Evolutionary conservation across 2,797 vertebrate species (phyloP), one percentile per base, ranked within the genome.

Genomic region (Bovichtus variegatus): DNA sequence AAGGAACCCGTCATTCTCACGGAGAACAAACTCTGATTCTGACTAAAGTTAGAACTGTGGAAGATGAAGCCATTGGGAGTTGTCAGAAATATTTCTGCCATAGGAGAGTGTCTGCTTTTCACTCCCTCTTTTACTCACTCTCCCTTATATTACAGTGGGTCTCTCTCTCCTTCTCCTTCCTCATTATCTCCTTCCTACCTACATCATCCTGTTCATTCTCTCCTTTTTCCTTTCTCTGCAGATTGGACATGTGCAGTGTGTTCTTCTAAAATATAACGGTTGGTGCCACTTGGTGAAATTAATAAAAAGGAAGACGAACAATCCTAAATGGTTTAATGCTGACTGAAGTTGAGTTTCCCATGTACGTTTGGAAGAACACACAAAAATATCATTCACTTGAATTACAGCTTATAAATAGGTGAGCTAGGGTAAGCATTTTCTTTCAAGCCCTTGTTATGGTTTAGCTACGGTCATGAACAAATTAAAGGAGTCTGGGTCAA

Each of bases 71-170:
- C 70, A 67, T 36, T 29, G 78, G 87, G 81, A 86, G 67, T 49
- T 86, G 82, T 84, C 83, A 81, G 76, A 78, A 71, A 82, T 82
- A 55, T 84, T 64, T 38, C 74, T 81, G 66, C 72, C 61, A 47
- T 34, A 54, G 50, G 6, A 72, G 36, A 46, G 43, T 41, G 49
- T 36, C 54, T 75, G 55, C 70, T 65, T 61, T 68, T 76, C 54
- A 59, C 57, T 47, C 44, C 15, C 3, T 38, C 70, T 57, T 66
- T 59, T 58, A 38, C 64, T 66, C 51, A 18, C 44, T 27, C 50
- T 75, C 23, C 21, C 29, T 72, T 27, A 19, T 57, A 34, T 47
- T 60, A 44, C 27, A 49, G 38, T 21, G 58, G 51, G 13, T 47
- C n/a, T 47, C n/a, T 53, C 34, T 5, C 34, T 19, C 43, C 54